Conservation (phyloP, 2,888 invertebrate species). For the Chironomus tentans region DNA sequence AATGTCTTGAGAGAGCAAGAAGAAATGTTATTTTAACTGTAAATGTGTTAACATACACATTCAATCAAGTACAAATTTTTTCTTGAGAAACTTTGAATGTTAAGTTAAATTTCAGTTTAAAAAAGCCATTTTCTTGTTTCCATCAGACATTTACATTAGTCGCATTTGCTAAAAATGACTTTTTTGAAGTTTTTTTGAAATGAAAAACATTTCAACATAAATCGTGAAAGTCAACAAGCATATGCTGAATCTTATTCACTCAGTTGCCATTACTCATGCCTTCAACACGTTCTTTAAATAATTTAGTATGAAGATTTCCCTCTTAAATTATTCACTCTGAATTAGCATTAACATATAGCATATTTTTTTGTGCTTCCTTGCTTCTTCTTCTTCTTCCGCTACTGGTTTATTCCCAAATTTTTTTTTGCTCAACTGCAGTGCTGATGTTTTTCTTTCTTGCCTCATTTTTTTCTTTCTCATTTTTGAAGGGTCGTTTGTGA, state of each 20-base stretch:
- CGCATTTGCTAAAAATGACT: too few relatives aligned
- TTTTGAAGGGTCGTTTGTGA: too few relatives aligned
- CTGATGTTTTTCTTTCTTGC: background rate
- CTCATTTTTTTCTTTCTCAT: background rate
- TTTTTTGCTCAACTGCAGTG: background rate
- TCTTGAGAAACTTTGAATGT: too few relatives aligned
- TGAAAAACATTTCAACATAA: background rate
- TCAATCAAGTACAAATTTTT: background rate
- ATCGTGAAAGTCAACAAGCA: background rate
- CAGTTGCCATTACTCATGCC: background rate
- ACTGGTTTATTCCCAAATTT: background rate
- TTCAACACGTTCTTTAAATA: conserved; percentile 8
- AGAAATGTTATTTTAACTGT: background rate
- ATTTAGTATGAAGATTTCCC: background rate
- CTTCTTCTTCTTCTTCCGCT: background rate
- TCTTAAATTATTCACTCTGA: background rate
- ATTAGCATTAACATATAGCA: background rate
- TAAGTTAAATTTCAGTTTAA: too few relatives aligned
- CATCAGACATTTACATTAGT: too few relatives aligned
- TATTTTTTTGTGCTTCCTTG: background rate
- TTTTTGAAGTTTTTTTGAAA: too few relatives aligned
- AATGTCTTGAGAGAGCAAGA: background rate
- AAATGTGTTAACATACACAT: background rate
- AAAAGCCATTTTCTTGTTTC: too few relatives aligned
- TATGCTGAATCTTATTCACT: background rate